phyloP scores from a whole-genome alignment of 92 coral and sea anemone genomes.

The Pocillopora grandis region DNA sequence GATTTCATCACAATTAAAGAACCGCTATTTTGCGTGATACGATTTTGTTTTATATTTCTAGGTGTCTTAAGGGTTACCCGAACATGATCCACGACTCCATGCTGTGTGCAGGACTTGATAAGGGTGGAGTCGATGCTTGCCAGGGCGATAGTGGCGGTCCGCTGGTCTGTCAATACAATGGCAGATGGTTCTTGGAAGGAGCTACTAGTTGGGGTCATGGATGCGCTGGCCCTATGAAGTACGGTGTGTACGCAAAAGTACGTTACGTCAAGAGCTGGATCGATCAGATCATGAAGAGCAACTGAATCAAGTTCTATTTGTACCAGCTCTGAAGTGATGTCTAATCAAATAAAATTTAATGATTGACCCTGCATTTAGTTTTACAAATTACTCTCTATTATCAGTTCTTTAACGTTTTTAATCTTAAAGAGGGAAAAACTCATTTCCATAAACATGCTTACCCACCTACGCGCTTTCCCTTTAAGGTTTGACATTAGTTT shows the following conservation, averaged over 20 bases:
- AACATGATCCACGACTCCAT: conserved; percentile 2
- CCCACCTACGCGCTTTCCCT: too few relatives aligned
- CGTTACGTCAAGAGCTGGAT: not conserved
- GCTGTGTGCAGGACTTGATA: conserved; percentile 15
- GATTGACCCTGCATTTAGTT: not conserved
- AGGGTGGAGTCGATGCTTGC: conserved; percentile 15
- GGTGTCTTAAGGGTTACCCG: conserved; percentile 11
- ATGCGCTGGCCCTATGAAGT: not conserved
- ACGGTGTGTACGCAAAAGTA: conserved; percentile 19
- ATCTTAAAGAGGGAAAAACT: too few relatives aligned
- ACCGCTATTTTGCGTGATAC: not conserved
- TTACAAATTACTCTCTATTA: too few relatives aligned
- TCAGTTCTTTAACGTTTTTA: too few relatives aligned
- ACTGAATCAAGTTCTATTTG: not conserved
- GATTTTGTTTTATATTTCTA: not conserved
- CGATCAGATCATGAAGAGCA: conserved; percentile 4
- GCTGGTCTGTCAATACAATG: conserved; percentile 2
- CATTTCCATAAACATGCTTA: too few relatives aligned
- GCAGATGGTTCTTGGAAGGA: not conserved
- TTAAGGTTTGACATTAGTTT: too few relatives aligned
- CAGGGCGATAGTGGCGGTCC: conserved; percentile 22
- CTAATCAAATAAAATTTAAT: not conserved
- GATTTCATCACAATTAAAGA: not conserved
- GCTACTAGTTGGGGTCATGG: conserved; percentile 11
- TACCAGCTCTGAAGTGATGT: not conserved